Evolutionary conservation across 2,888 invertebrate species (phyloP), one percentile per base, ranked within the genome.

Genomic region (Hirtodrosophila histrioides): DNA sequence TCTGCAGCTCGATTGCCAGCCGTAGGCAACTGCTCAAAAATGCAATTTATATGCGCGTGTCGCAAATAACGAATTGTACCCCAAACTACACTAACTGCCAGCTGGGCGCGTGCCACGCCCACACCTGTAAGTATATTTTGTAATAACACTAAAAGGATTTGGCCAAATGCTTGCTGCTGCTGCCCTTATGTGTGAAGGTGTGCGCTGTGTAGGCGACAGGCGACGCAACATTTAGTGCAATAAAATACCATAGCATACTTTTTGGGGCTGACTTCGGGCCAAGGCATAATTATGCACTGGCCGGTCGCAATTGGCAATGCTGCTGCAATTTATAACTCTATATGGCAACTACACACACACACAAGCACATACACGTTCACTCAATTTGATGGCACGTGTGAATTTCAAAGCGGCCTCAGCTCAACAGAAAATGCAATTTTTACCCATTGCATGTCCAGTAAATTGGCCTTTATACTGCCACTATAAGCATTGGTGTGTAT

Each of bases 381-480:
- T 63, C 64, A 65, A 73, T 73, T 78, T 66, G 68, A 50, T 57
- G 69, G 75, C 67, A 83, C 83, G 89, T 88, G 89, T 86, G 86
- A 88, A 82, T 75, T 78, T 81, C 84, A 83, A 83, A 79, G 88
- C 70, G 51, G 55, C 41, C 23, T 77, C 72, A 89, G 87, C 76
- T 75, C 44, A 71, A 81, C 89, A 80, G 75, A 77, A 85, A 86
- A 84, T 88, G 75, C 80, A 84, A 86, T 84, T 89, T 84, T 84
- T 78, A 56, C 56, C 66, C 55, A 64, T 57, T 53, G 48, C 49
- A 67, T 57, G 49, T 78, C 35, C 51, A 75, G 78, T 74, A 86
- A 81, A 77, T 86, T 81, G 83, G 80, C 61, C 63, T 74, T 76
- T 82, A 64, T 56, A 41, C 27, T 40, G 27, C 27, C 3, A 27